Base-by-base conservation (phyloP, 2,888 invertebrate species). In the Abrostola triplasia region DNA sequence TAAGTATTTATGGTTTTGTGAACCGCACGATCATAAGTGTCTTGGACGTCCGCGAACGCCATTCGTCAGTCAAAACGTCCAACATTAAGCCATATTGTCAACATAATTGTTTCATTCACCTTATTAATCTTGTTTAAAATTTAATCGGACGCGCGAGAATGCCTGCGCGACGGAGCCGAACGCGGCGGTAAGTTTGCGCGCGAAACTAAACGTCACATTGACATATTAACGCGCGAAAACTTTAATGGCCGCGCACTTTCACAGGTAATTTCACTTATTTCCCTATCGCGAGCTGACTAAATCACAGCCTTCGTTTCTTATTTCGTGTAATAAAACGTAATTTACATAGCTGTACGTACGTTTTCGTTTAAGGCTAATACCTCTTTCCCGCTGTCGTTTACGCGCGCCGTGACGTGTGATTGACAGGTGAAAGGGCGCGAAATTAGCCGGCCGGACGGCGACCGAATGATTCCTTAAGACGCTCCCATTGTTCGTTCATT, bases 361-460 rank as follows among this genome's bases (percentile, higher is more conserved):
- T 77, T 81, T 79, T 73, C 54, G 71, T 77, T 77, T 73, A 70
- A 72, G 56, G 77, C 78, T 81, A 72, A 76, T 78, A 79, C 79
- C 84, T 76, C 79, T 81, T 85, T 82, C 81, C 81, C 73, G 83
- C 83, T 84, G 83, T 84, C 81, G 89, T 91, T 90, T 89, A 84
- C 85, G 80, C 83, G 80, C 81, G 85, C 79, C 78, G 74, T 88
- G 92, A 92, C 92, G 86, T 76, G 77, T 93, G 94, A 94, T 92
- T 93, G 94, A 93, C 94, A 88, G 90, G 91, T 90, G 90, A 93
- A 93, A 94, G 92, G 90, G 92, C 91, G 91, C 89, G 88, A 93
- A 90, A 93, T 92, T 93, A 92, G 91, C 87, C 78, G 83, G 69
- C 79, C 76, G 77, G 79, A 78, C 79, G 84, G 78, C 69, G 80